Percentiles rank a stretch among this genome's conserved stretches.
These are phyloP conservation scores for Melanostigma gelatinosum DNA, from an alignment of 2,113 vertebrate species.

Conservation along the genomic window DNA sequence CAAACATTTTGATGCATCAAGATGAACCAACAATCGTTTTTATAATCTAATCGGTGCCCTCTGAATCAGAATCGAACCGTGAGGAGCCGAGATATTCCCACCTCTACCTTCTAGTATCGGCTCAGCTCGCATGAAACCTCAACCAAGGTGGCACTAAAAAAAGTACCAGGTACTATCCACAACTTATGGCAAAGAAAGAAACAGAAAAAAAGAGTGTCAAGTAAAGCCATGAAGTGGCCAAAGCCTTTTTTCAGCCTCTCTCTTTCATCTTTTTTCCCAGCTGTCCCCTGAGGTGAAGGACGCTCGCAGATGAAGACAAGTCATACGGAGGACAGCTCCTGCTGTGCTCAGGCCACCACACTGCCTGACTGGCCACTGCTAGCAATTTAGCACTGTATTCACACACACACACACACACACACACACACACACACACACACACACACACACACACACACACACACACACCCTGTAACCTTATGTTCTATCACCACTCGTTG, in stretches of 20 bases:
- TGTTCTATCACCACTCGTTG: slow-evolving; percentile 63
- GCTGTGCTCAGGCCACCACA: slow-evolving; percentile 51
- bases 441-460: slow-evolving; percentile 24
- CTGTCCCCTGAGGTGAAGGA: slow-evolving; percentile 64
- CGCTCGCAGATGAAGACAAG: slow-evolving; percentile 48
- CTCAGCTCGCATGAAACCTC: background rate
- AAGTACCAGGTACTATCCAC: background rate
- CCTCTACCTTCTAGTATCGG: background rate
- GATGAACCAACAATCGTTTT: too few relatives aligned
- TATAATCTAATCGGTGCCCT: too few relatives aligned
- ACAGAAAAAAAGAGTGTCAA: background rate
- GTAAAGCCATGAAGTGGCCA: background rate
- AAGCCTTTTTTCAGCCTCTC: too few relatives aligned
- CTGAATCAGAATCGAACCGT: too few relatives aligned
- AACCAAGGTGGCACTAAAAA: background rate
- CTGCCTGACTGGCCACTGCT: slow-evolving; percentile 47
- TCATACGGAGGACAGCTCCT: slow-evolving; percentile 44
- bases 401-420: slow-evolving; percentile 22
- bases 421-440: slow-evolving; percentile 30
- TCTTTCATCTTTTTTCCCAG: slow-evolving; percentile 44
- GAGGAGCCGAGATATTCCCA: too few relatives aligned
- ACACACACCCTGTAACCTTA: slow-evolving; percentile 66
- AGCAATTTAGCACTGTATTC: slow-evolving; percentile 11
- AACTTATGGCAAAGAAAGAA: background rate
- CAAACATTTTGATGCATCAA: too few relatives aligned